A percentile compares a stretch with the other conserved stretches of the same genome.
Evolutionary conservation across 2,797 vertebrate species (phyloP).

Genomic region (Oreochromis mossambicus): DNA sequence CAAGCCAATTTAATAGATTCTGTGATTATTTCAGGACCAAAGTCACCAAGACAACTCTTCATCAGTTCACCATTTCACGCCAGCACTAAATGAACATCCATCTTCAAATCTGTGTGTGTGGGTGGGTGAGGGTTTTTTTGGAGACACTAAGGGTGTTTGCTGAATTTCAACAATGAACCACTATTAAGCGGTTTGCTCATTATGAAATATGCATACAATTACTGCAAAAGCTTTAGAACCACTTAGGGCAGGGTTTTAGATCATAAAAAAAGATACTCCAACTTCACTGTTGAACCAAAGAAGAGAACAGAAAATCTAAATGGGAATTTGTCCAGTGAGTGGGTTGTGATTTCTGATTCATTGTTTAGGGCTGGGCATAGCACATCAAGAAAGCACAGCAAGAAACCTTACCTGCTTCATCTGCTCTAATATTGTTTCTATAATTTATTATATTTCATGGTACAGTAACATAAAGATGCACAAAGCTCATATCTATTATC

Average conservation of each 20-base stretch:
- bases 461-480: neutral
- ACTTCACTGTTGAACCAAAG: neutral
- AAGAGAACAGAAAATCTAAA: neutral
- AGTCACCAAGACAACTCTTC: constrained; percentile 36
- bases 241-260: neutral
- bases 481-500: neutral
- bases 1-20: constrained; percentile 22
- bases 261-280: neutral
- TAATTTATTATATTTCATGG: neutral
- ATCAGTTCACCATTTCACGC: constrained; percentile 14
- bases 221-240: neutral
- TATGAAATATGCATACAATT: constrained; percentile 7
- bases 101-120: constrained; percentile 2
- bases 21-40: constrained; percentile 41
- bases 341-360: neutral
- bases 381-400: too few relatives aligned
- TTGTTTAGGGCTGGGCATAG: too few relatives aligned
- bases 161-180: constrained; percentile 3
- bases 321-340: neutral
- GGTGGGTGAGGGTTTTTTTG: neutral
- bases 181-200: constrained; percentile 1
- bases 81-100: constrained; percentile 30
- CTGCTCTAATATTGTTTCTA: neutral
- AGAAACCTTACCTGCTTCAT: neutral
- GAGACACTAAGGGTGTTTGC: neutral